Percentiles rank a stretch among this genome's conserved stretches.
Conservation (phyloP, 2,113 vertebrate species). For the Nymphicus hollandicus region DNA sequence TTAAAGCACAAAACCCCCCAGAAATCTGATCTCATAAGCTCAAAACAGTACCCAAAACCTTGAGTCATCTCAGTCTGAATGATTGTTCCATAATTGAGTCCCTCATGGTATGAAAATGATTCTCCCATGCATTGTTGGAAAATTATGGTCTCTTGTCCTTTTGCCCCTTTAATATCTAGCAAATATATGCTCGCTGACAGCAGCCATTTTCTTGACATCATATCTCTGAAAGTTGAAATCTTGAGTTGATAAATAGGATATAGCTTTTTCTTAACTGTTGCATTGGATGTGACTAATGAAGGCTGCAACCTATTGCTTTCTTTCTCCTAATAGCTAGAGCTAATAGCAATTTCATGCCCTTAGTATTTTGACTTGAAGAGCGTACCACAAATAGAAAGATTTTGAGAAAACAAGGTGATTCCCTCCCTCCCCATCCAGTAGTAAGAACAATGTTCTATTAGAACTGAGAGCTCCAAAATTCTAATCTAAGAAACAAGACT, state of each 20-base stretch:
- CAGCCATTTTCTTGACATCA: not conserved
- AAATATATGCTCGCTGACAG: not conserved
- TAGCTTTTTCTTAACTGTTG: not conserved
- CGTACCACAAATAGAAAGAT: not conserved
- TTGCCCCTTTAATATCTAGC: not conserved
- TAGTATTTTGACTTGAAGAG: not conserved
- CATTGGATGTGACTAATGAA: not conserved
- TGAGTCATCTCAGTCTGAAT: not conserved
- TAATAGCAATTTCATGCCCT: not conserved
- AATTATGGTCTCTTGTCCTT: not conserved
- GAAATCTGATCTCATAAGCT: not conserved
- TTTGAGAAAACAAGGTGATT: not conserved
- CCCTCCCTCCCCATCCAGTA: not conserved
- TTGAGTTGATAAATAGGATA: not conserved
- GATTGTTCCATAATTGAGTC: not conserved
- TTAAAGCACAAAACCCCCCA: accelerated
- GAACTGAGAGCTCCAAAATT: not conserved
- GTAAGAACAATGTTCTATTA: not conserved
- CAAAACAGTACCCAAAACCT: not conserved
- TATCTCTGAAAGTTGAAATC: not conserved
- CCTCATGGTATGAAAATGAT: not conserved
- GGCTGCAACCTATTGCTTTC: not conserved
- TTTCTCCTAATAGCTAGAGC: not conserved
- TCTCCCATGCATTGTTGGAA: not conserved
- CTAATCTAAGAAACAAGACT: not conserved